Evolutionary conservation across 1,140 invertebrate genomes (phyloP).

Genomic region (Trialeurodes vaporariorum): DNA sequence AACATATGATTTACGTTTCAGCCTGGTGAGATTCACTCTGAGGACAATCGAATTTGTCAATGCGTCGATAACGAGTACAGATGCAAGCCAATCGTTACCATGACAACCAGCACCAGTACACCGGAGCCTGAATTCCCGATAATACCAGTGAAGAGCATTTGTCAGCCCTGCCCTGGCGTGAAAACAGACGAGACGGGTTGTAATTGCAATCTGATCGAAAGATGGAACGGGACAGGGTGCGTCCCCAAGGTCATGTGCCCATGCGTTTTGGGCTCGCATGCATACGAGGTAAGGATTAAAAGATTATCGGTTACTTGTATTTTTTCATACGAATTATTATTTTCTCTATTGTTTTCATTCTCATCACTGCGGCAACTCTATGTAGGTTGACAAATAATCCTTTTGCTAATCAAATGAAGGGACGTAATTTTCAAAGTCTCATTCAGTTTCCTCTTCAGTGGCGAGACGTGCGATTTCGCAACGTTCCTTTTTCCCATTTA

Average conservation of each 20-base stretch:
- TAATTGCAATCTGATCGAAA: slow-evolving; percentile 23
- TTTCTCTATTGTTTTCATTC: no score
- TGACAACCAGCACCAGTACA: slow-evolving; percentile 15
- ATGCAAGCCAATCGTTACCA: slow-evolving; percentile 40
- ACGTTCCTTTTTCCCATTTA: no score
- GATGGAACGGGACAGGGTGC: slow-evolving; percentile 33
- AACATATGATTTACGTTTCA: slow-evolving; percentile 29
- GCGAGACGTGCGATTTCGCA: no score
- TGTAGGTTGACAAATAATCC: no score
- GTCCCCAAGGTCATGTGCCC: slow-evolving; percentile 7
- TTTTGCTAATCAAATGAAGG: no score
- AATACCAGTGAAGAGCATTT: slow-evolving; percentile 28
- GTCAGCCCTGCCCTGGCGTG: slow-evolving; percentile 38
- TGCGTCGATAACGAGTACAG: slow-evolving; percentile 60
- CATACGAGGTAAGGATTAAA: no score
- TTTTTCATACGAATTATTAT: no score
- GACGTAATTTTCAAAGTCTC: no score
- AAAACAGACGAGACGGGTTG: slow-evolving; percentile 32
- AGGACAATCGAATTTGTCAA: slow-evolving; percentile 51
- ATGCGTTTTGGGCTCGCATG: slow-evolving; percentile 3
- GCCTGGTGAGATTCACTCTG: slow-evolving; percentile 44
- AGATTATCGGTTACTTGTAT: no score
- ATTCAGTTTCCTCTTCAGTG: no score
- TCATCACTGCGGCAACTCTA: no score
- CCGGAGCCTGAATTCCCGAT: slow-evolving; percentile 10